phyloP scores from a whole-genome alignment of 2,797 vertebrate genomes.

The Austrolebias charrua region DNA sequence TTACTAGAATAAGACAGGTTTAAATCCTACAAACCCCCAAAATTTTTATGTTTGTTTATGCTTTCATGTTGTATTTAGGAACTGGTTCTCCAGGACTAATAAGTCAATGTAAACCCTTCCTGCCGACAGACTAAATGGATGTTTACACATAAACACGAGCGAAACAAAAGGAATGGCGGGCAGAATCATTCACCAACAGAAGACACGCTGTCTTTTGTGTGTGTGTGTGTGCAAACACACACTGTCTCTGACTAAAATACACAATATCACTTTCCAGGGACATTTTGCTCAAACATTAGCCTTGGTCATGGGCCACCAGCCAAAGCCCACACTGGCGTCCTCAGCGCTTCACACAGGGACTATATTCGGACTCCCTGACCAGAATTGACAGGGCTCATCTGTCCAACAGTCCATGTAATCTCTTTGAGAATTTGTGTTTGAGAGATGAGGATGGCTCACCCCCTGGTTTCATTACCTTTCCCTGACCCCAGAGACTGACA shows the following conservation, averaged over 20 bases:
- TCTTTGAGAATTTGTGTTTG: conserved; percentile 80
- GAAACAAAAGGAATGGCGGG: conserved; percentile 23
- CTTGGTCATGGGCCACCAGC: conserved; percentile 67
- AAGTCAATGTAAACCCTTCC: conserved; percentile 15
- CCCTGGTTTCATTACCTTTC: conserved; percentile 84
- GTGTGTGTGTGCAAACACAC: not conserved
- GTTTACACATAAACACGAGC: conserved; percentile 26
- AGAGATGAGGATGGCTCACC: conserved; percentile 75
- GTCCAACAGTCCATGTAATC: conserved; percentile 80
- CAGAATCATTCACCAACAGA: conserved; percentile 14
- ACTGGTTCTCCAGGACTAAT: conserved; percentile 3
- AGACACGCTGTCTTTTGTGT: conserved; percentile 22
- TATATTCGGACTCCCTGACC: conserved; percentile 74
- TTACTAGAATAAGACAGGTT: conserved; percentile 11
- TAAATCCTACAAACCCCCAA: not conserved
- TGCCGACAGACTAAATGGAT: conserved; percentile 10
- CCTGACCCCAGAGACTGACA: conserved; percentile 82
- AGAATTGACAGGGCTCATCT: conserved; percentile 77
- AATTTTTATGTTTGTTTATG: not conserved
- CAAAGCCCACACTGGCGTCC: conserved; percentile 68
- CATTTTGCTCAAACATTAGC: conserved; percentile 72
- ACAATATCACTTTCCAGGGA: conserved; percentile 67
- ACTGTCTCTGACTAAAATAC: conserved; percentile 42
- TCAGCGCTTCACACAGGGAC: conserved; percentile 70
- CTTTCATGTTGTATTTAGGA: not conserved